phyloP scores from a whole-genome alignment of 2,888 invertebrate genomes.

The Homarus gammarus region DNA sequence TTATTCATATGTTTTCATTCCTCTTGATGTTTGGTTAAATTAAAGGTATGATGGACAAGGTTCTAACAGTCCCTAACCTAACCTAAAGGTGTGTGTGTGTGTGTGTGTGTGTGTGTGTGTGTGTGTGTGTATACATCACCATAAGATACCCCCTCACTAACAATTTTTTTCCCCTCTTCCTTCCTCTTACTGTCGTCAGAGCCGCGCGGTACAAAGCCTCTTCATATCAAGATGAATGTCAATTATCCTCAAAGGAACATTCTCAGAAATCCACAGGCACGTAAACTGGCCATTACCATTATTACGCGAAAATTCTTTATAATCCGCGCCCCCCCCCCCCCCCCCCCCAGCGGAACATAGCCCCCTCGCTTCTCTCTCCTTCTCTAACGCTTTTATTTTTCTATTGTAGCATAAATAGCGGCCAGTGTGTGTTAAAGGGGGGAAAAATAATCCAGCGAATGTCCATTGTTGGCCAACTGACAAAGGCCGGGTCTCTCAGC shows the following conservation, averaged over 20 bases:
- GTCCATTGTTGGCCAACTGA: constrained; percentile 40
- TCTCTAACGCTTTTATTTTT: background rate
- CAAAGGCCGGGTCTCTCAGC: constrained; percentile 41
- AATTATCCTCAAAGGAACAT: background rate
- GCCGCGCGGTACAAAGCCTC: constrained; percentile 23
- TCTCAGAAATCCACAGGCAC: constrained; percentile 30
- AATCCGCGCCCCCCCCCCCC: too few relatives aligned
- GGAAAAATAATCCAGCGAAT: constrained; percentile 20
- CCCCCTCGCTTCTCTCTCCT: constrained; percentile 26
- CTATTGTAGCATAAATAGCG: constrained; percentile 11
- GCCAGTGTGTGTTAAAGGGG: background rate
- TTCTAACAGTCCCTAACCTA: too few relatives aligned
- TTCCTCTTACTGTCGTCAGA: background rate
- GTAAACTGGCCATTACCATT: constrained; percentile 41
- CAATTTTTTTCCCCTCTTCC: background rate
- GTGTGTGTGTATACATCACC: constrained; percentile 17
- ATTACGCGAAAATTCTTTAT: constrained; percentile 41
- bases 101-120: background rate
- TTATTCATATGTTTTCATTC: too few relatives aligned
- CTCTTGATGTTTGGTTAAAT: too few relatives aligned
- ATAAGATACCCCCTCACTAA: background rate
- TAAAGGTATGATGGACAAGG: too few relatives aligned
- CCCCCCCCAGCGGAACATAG: too few relatives aligned
- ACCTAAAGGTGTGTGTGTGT: too few relatives aligned
- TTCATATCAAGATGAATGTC: constrained; percentile 34